phyloP scores from a whole-genome alignment of 2,888 invertebrate genomes.

The Tenthredo scrophulariae region DNA sequence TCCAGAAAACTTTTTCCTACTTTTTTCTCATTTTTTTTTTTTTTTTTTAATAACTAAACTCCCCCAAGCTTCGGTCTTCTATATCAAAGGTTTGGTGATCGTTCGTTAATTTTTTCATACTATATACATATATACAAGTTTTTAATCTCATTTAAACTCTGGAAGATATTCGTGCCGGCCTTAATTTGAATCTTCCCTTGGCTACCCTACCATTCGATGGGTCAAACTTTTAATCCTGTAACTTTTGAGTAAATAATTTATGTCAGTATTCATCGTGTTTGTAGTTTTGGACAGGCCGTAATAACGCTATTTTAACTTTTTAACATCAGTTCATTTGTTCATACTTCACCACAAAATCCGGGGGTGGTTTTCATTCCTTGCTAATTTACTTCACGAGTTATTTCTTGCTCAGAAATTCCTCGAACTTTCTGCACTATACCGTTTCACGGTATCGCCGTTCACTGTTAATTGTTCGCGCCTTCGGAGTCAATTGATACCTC shows the following conservation, averaged over 20 bases:
- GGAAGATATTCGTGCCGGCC: not conserved
- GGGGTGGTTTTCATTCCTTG: not conserved
- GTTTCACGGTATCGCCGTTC: not conserved
- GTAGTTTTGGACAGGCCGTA: not conserved
- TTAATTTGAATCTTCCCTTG: conserved; percentile 16
- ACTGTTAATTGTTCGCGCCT: not conserved
- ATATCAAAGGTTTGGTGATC: conserved; percentile 1
- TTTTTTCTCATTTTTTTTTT: not conserved
- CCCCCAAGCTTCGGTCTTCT: not conserved
- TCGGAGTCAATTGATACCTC: not conserved
- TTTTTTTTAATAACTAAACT: conserved; percentile 20
- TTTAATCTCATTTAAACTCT: conserved; percentile 31
- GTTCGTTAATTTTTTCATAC: not conserved
- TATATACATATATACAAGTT: not conserved
- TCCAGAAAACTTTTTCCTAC: not conserved
- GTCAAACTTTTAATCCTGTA: conserved; percentile 27
- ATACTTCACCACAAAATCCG: not conserved
- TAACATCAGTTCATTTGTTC: conserved; percentile 7
- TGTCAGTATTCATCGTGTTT: not conserved
- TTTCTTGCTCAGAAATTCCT: not conserved
- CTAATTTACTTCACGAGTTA: conserved; percentile 16
- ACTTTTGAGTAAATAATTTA: conserved; percentile 25
- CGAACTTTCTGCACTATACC: not conserved
- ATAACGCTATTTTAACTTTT: conserved; percentile 19
- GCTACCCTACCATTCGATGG: not conserved